Conservation (phyloP, 2,797 vertebrate genomes). For the Liasis olivaceus region DNA sequence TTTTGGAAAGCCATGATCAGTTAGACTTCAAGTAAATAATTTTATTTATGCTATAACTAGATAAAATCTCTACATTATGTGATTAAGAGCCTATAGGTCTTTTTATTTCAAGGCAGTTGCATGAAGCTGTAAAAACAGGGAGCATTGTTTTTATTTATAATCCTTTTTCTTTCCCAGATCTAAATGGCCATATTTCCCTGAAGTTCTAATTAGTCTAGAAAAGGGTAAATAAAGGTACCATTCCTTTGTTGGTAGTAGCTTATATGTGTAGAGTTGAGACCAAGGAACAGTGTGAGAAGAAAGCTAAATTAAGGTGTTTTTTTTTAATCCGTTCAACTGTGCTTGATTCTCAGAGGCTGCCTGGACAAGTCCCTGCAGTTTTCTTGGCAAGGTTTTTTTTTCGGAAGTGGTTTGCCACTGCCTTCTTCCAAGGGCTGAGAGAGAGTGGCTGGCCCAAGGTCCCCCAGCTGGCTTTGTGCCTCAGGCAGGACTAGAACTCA, state of each 20-base stretch:
- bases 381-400: too few species aligned
- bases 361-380: too few species aligned
- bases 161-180: not conserved
- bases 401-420: too few species aligned
- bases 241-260: not conserved
- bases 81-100: not conserved
- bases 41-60: not conserved
- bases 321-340: too few species aligned
- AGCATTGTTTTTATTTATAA: not conserved
- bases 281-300: not conserved
- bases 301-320: not conserved
- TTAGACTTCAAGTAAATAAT: not conserved
- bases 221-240: not conserved
- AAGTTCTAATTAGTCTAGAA: not conserved
- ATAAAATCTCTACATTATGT: not conserved
- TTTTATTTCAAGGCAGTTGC: not conserved
- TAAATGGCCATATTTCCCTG: not conserved
- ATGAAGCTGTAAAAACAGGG: not conserved
- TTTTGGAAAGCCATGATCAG: not conserved
- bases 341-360: too few species aligned
- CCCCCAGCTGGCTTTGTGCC: too few species aligned
- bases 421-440: too few species aligned
- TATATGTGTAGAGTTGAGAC: not conserved
- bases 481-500: too few species aligned
- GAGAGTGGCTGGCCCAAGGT: too few species aligned